Evolutionary conservation across 2,113 vertebrate species (phyloP).

Genomic region (Perca flavescens): DNA sequence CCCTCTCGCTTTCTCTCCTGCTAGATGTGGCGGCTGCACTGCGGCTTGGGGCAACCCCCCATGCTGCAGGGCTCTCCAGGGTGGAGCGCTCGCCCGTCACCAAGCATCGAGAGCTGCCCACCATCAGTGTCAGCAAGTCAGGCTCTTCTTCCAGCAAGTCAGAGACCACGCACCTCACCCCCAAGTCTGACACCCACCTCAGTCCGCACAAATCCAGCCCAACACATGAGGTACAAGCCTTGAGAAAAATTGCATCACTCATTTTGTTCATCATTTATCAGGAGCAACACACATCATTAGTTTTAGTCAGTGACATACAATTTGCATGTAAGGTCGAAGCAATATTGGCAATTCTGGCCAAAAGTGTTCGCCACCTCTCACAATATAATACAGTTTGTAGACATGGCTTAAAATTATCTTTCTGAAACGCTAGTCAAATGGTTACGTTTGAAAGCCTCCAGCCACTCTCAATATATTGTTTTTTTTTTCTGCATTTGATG

Average conservation of each 20-base stretch:
- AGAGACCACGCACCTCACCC: slow-evolving; percentile 79
- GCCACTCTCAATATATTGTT: background rate
- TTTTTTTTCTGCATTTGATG: background rate
- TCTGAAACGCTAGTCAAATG: background rate
- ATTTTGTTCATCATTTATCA: background rate
- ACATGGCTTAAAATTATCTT: background rate
- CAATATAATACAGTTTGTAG: background rate
- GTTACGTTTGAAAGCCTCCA: background rate
- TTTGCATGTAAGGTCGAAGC: background rate
- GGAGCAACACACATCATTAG: background rate
- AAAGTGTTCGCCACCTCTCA: background rate
- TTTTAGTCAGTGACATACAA: background rate
- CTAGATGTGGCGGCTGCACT: slow-evolving; percentile 80
- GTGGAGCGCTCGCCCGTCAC: slow-evolving; percentile 77
- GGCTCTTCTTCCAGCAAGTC: slow-evolving; percentile 82
- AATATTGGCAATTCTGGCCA: background rate
- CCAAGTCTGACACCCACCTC: slow-evolving; percentile 86
- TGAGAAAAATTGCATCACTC: background rate
- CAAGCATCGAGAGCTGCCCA: slow-evolving; percentile 83
- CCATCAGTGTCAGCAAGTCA: slow-evolving; percentile 84
- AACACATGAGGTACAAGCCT: slow-evolving; percentile 90
- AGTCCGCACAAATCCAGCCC: slow-evolving; percentile 94
- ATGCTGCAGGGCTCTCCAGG: slow-evolving; percentile 74
- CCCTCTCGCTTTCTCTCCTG: slow-evolving; percentile 10
- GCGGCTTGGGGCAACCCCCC: slow-evolving; percentile 75